Evolutionary conservation across 2,888 invertebrate genomes (phyloP).

Genomic region (Apoda limacodes): DNA sequence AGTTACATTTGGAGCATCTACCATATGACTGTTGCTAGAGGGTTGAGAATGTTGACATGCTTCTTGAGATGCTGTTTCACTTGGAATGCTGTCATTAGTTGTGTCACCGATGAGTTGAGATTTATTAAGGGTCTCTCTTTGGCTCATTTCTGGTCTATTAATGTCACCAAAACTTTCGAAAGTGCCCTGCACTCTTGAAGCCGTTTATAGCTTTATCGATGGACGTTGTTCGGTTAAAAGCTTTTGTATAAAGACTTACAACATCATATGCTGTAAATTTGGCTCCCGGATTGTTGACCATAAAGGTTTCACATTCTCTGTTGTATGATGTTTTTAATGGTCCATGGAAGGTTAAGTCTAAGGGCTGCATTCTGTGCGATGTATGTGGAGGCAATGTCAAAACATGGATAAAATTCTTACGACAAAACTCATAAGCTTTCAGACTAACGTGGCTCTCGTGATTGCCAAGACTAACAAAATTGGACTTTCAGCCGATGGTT

Average conservation of each 20-base stretch:
- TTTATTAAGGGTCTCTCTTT: conserved; percentile 10
- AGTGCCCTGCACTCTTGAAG: conserved; percentile 12
- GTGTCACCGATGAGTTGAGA: conserved; percentile 8
- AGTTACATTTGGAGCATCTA: no score
- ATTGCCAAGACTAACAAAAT: not conserved
- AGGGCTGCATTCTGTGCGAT: not conserved
- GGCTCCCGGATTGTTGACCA: conserved; percentile 3
- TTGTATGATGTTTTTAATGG: not conserved
- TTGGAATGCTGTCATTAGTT: no score
- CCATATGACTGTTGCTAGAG: no score
- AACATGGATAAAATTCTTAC: not conserved
- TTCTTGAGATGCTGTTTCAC: no score
- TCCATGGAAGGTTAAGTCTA: not conserved
- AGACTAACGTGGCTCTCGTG: not conserved
- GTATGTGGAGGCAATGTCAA: not conserved
- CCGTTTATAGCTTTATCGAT: conserved; percentile 19
- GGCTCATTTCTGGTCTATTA: no score
- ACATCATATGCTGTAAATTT: conserved; percentile 16
- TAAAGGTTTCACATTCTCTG: not conserved
- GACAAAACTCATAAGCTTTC: conserved; percentile 1
- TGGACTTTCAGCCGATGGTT: not conserved
- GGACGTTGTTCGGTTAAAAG: conserved; percentile 13
- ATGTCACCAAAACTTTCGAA: conserved; percentile 8
- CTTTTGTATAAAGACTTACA: conserved; percentile 14
- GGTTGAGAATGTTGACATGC: no score